Evolutionary conservation across 1,140 invertebrate genomes (phyloP), one percentile per base, ranked within the genome.

Genomic region (Aphis gossypii): DNA sequence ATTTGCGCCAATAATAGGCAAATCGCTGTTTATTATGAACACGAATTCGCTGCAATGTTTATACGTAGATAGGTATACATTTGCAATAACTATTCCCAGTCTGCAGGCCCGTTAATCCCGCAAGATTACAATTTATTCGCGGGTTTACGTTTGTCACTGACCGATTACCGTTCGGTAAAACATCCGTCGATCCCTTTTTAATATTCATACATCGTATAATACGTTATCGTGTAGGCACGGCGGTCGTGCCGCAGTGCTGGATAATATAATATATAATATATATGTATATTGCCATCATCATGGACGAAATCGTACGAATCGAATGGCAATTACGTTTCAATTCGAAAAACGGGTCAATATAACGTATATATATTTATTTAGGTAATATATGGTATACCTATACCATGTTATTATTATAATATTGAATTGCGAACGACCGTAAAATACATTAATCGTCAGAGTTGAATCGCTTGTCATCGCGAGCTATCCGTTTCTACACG

Each of bases 101-200:
- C 23, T 41, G 38, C 38, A 9, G 9, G 11, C 44, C 23, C 38
- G 83, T 30, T 30, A 11, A 46, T 41, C 23, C 23, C 46, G 25
- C 35, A 9, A 56, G 25, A 11, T 90, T 11, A 54, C 38, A 88
- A 88, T 51, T 51, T 88, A 88, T 88, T 88, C 86, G 25, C 46
- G 35, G 21, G 56, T 41, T 56, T 56, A 38, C 35, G 35, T 90
- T 51, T 90, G 88, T 90, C n/a, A 56, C 41, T 90, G 88, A 90
- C 35, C 51, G 88, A 90, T 90, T 56, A 54, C 51, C 48, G n/a
- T 48, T 38, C 30, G 9, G 30, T 38, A 46, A 46, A 88, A 38
- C 51, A 8, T 20, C 20, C 30, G 46, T 48, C 46, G 20, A n/a
- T 54, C 20, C 48, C 46, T 54, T 35, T 89, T 89, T 23, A 87